A percentile compares a stretch with the other conserved stretches of the same genome.
Conservation (phyloP, 2,888 invertebrate genomes). For the Eupithecia centaureata region DNA sequence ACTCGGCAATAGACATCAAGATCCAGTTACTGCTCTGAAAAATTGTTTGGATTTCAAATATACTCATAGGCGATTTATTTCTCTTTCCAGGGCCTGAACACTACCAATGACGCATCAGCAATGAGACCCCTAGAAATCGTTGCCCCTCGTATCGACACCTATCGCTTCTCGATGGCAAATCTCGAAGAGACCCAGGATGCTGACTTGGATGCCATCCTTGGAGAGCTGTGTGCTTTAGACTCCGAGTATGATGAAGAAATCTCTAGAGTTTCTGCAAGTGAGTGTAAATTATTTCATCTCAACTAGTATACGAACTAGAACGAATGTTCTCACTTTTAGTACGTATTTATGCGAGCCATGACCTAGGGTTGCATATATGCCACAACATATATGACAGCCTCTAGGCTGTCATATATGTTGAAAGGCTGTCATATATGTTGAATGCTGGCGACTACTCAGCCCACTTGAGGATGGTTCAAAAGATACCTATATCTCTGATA, state of each 20-base stretch:
- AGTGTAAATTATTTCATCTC: constrained; percentile 27
- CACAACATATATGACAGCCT: no score
- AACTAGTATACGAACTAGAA: not conserved
- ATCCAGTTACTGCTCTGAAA: not conserved
- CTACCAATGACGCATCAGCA: constrained; percentile 73
- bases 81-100: constrained; percentile 87
- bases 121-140: constrained; percentile 89
- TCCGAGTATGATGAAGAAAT: constrained; percentile 85
- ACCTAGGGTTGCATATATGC: no score
- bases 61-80: not conserved
- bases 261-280: constrained; percentile 74
- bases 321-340: not conserved
- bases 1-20: not conserved
- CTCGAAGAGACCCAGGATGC: constrained; percentile 98
- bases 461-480: not conserved
- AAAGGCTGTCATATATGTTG: not conserved
- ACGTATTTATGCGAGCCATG: not conserved
- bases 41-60: not conserved
- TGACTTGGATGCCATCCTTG: constrained; percentile 97
- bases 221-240: constrained; percentile 97
- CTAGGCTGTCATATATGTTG: no score
- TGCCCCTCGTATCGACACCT: constrained; percentile 93
- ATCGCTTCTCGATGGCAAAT: constrained; percentile 98
- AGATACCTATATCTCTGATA: not conserved
- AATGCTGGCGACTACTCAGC: not conserved